Base-by-base conservation (phyloP, 2,888 invertebrate species). In the Drosophila nr. medialis region DNA sequence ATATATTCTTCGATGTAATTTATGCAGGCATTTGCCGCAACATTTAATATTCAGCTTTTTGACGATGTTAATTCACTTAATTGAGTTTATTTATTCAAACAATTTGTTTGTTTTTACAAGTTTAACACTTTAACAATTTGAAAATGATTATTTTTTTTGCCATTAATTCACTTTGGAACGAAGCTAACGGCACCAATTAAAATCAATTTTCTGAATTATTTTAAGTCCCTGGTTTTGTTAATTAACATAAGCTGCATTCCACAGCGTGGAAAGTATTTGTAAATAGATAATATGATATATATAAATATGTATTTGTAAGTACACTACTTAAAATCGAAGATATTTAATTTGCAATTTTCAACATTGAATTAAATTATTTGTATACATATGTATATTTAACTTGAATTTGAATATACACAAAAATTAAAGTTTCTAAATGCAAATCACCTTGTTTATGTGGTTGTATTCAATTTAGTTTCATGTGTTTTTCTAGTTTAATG, bases 31-130 rank as follows among this genome's bases (percentile, higher is more conserved):
- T 62, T 59, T 61, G 51, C 24, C 40, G 29, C 38, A 60, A 48
- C 2, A 55, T 56, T 56, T 60, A 63, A 40, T 60, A 32, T 68
- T 36, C 40, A 21, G 27, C 13, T 30, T 21, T 54, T 55, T 62
- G 45, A 54, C 29, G 29, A 21, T 27, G 58, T 42, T 78, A 59
- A 83, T 77, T 81, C 63, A 75, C 59, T 64, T 81, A 45, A 64
- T 67, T 58, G 42, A 50, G 48, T 62, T 69, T 59, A 61, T 64
- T 77, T 71, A 71, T 58, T 66, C 36, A 34, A 29, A 38, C 34
- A 38, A 56, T 71, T 64, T 53, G 51, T 56, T 42, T 51, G 45
- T 54, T 48, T 27, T 55, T 40, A 29, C 40, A 42, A 50, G 40
- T 63, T 78, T 63, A 24, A 65, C 65, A 64, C 38, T 24, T 49